These are phyloP conservation scores for Plodia interpunctella DNA, from an alignment of 1,140 invertebrate species.

Conservation along the genomic window DNA sequence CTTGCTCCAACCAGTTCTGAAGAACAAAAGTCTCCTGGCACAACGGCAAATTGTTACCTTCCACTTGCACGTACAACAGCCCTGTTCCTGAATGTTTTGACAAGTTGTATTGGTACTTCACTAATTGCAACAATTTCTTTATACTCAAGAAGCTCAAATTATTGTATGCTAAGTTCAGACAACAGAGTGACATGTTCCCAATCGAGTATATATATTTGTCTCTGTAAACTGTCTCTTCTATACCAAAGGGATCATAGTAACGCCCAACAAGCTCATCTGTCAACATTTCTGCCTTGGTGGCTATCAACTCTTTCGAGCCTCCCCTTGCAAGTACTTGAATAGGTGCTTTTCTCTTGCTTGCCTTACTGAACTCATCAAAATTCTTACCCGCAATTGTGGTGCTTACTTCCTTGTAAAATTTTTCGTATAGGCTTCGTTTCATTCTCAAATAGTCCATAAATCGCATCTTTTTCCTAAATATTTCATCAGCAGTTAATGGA, in stretches of 20 bases:
- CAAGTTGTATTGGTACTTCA: conserved; percentile 15
- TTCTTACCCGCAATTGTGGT: not conserved
- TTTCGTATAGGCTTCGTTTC: conserved; percentile 18
- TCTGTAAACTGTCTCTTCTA: not conserved
- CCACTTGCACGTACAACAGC: conserved; percentile 21
- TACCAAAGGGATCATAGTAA: conserved; percentile 17
- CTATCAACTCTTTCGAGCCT: not conserved
- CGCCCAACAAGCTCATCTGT: conserved; percentile 14
- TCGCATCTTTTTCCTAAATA: conserved; percentile 18
- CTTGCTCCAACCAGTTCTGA: not conserved
- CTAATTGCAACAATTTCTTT: conserved; percentile 16
- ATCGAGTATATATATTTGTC: conserved; percentile 17
- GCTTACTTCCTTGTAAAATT: conserved; percentile 13
- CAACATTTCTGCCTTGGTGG: conserved; percentile 13
- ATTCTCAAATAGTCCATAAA: conserved; percentile 21
- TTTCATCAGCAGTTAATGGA: conserved; percentile 23
- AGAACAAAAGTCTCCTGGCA: not conserved
- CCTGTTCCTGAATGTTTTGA: conserved; percentile 3
- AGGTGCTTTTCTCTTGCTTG: not conserved
- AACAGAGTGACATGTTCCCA: conserved; percentile 25
- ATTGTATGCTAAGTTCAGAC: conserved; percentile 30
- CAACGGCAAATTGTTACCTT: conserved; percentile 24
- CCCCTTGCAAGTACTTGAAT: too few relatives aligned
- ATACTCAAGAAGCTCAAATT: conserved; percentile 14
- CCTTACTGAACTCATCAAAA: conserved; percentile 6